Evolutionary conservation across 1,140 invertebrate genomes (phyloP), one percentile per base, ranked within the genome.

Genomic region (Oppia nitens): DNA sequence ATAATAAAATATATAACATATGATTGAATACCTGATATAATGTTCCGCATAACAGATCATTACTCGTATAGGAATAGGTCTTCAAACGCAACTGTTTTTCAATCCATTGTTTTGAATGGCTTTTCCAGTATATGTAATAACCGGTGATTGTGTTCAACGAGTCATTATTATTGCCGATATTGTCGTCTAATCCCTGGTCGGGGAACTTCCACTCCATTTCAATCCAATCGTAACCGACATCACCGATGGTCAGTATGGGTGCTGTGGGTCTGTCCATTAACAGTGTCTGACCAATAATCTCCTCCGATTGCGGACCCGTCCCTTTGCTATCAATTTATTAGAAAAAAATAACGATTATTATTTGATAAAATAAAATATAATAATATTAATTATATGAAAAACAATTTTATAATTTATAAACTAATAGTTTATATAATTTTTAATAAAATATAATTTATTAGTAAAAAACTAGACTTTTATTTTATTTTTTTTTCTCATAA

Each of bases 291-390:
- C 72, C 69, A 11, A 67, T 65, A 3, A 69, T 62, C 52, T 73
- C 68, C 1, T 67, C 65, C 12, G 71, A 73, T 6, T 66, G 64
- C 1, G 74, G 74, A 51, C 74, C 73, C 20, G 67, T 64, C 4
- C 74, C 74, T 62, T 87, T 78, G 32, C 83, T 83, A 24, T 25
- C 2, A n/a, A 4, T 65, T 93, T 94, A 68, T 12, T 23, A 23
- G 64, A 12, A n/a, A 23, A 21, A n/a, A n/a, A n/a, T n/a, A n/a
- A n/a, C n/a, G n/a, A n/a, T n/a, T n/a, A n/a, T n/a, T n/a, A n/a
- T n/a, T n/a, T n/a, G n/a, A n/a, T n/a, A n/a, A n/a, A n/a, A n/a
- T n/a, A n/a, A n/a, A n/a, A n/a, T n/a, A n/a, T n/a, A n/a, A n/a
- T n/a, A n/a, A n/a, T n/a, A n/a, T n/a, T n/a, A n/a, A n/a, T n/a